Percentiles rank a stretch among this genome's conserved stretches.
Conservation (phyloP, 2,797 vertebrate genomes). For the Psittacula derbiana region DNA sequence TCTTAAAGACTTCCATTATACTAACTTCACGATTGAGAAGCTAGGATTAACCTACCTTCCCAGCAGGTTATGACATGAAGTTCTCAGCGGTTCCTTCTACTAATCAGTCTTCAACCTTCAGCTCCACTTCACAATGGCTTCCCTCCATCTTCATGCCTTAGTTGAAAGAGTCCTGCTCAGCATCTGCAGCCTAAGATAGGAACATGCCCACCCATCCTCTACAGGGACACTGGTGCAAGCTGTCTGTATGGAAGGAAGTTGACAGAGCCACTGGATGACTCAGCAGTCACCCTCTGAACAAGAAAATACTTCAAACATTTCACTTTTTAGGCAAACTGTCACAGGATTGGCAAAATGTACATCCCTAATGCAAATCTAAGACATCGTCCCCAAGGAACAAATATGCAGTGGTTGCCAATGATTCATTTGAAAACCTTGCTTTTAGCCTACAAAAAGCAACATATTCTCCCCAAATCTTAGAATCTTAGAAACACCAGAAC, state of each 20-base stretch:
- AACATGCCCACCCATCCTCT: not conserved
- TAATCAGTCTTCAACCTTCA: not conserved
- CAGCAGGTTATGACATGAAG: accelerated
- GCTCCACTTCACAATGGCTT: not conserved
- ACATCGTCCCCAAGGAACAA: not conserved
- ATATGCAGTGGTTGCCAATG: not conserved
- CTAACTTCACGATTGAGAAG: not conserved
- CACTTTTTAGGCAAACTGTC: not conserved
- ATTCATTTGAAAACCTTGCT: not conserved
- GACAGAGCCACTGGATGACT: not conserved
- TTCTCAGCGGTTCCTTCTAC: not conserved
- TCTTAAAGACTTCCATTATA: not conserved
- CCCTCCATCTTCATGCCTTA: not conserved
- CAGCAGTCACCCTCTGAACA: not conserved
- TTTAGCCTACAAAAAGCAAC: not conserved
- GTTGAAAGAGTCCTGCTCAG: not conserved
- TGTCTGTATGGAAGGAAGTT: not conserved
- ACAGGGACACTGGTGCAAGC: accelerated
- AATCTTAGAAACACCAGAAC: not conserved
- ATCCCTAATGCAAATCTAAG: not conserved
- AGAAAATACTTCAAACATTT: not conserved
- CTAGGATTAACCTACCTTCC: not conserved
- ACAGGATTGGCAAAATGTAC: not conserved
- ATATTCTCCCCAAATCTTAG: not conserved
- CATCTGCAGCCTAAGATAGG: accelerated